Percentiles rank a stretch among this genome's conserved stretches.
Conservation (phyloP, 2,797 vertebrate species). For the Chelidonichthys spinosus region DNA sequence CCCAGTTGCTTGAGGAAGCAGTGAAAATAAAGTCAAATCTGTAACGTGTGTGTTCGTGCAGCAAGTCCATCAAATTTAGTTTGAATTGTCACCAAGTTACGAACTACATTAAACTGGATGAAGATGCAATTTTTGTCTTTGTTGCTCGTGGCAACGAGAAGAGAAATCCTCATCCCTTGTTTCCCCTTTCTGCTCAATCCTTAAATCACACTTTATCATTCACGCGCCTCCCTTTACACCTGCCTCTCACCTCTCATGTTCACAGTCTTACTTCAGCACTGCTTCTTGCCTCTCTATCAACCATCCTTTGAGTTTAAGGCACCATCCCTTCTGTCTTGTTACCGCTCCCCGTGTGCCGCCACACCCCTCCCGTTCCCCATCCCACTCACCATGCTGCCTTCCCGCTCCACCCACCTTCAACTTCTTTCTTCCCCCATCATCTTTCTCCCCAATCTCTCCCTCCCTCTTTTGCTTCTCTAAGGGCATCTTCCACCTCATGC, state of each 20-base stretch:
- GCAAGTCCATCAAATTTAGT: neutral
- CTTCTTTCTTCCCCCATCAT: conserved; percentile 25
- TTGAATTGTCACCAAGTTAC: neutral
- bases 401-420: neutral
- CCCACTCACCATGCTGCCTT: conserved; percentile 21
- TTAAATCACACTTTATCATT: conserved; percentile 1
- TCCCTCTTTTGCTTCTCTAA: conserved; percentile 38
- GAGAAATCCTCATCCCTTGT: conserved; percentile 7
- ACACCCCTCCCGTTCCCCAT: conserved; percentile 29
- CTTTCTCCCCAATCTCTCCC: conserved; percentile 20
- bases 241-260: conserved; percentile 44
- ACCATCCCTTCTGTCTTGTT: conserved; percentile 27
- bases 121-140: conserved; percentile 1
- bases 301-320: conserved; percentile 15
- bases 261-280: neutral
- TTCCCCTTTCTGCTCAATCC: neutral
- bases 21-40: neutral
- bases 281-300: conserved; percentile 6
- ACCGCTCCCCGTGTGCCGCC: conserved; percentile 26
- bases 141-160: conserved; percentile 42
- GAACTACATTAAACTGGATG: conserved; percentile 18
- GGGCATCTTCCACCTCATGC: conserved; percentile 67
- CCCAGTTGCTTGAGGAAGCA: neutral
- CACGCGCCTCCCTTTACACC: conserved; percentile 26
- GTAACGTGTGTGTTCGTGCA: neutral